Conservation (phyloP, 2,888 invertebrate species). For the Drosophila paranaensis region DNA sequence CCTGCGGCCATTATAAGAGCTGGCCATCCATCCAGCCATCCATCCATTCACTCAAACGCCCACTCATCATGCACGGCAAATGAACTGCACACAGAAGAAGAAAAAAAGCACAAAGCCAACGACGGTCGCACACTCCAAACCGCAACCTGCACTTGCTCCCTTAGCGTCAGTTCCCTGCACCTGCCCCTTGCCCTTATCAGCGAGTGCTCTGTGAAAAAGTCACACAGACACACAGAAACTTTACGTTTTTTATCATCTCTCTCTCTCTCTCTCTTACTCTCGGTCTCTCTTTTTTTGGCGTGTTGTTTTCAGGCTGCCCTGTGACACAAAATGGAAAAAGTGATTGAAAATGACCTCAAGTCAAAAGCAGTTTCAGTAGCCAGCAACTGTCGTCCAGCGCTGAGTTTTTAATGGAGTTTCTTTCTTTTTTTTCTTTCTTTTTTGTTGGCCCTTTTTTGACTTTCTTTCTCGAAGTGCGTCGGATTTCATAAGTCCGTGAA, state of each 20-base stretch:
- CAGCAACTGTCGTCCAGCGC: conserved; percentile 42
- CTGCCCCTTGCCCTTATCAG: conserved; percentile 18
- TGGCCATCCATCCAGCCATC: conserved; percentile 36
- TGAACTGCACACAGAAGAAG: conserved; percentile 60
- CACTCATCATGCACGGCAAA: conserved; percentile 66
- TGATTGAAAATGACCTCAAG: conserved; percentile 80
- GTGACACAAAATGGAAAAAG: conserved; percentile 70
- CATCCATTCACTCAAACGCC: conserved; percentile 41
- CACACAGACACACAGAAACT: conserved; percentile 57
- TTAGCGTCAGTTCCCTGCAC: not conserved
- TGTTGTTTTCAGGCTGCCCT: conserved; percentile 50
- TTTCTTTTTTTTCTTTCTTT: conserved; percentile 10
- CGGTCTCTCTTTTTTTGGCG: conserved; percentile 16
- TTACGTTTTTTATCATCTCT: conserved; percentile 15
- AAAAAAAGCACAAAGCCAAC: conserved; percentile 32
- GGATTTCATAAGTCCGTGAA: conserved; percentile 53
- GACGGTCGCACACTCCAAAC: conserved; percentile 53
- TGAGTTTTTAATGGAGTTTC: conserved; percentile 67
- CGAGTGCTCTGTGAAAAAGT: conserved; percentile 55
- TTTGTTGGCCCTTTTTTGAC: conserved; percentile 11
- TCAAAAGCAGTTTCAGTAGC: conserved; percentile 68
- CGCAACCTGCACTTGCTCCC: conserved; percentile 50
- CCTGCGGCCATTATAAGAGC: conserved; percentile 49
- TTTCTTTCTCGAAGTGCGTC: conserved; percentile 39
- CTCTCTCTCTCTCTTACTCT: conserved; percentile 4